Percentiles rank a stretch among this genome's conserved stretches.
These are phyloP conservation scores for Egretta garzetta DNA, from an alignment of 2,113 vertebrate species.

Conservation along the genomic window DNA sequence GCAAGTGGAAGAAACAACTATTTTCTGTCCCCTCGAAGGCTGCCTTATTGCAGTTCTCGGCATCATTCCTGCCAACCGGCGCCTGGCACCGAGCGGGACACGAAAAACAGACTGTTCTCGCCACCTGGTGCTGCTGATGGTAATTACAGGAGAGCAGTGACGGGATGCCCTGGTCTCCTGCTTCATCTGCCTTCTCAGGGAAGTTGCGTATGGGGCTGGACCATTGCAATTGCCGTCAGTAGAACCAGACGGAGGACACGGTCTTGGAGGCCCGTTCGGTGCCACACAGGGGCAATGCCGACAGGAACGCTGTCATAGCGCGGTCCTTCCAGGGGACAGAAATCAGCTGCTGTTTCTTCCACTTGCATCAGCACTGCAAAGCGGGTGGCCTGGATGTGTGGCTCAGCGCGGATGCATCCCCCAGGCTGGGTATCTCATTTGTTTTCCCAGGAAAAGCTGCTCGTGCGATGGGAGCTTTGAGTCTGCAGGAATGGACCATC, in stretches of 20 bases:
- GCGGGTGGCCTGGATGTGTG: not conserved
- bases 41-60: fast-evolving
- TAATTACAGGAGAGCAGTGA: not conserved
- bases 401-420: not conserved
- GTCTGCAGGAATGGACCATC: not conserved
- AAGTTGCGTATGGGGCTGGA: fast-evolving
- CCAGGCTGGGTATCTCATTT: not conserved
- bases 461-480: not conserved
- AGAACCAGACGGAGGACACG: fast-evolving
- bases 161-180: fast-evolving
- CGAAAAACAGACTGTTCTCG: not conserved
- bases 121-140: not conserved
- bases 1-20: not conserved
- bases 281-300: fast-evolving
- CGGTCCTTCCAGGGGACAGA: fast-evolving
- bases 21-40: not conserved
- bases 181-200: fast-evolving
- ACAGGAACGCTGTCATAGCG: fast-evolving
- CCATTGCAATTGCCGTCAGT: fast-evolving
- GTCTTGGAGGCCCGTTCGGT: not conserved
- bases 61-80: fast-evolving
- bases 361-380: not conserved
- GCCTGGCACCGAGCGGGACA: fast-evolving
- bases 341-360: not conserved
- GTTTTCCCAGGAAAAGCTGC: not conserved